Percentiles rank a stretch among this genome's conserved stretches.
These are phyloP conservation scores for Misgurnus mizolepis DNA, from an alignment of 2,113 vertebrate species.

Conservation along the genomic window DNA sequence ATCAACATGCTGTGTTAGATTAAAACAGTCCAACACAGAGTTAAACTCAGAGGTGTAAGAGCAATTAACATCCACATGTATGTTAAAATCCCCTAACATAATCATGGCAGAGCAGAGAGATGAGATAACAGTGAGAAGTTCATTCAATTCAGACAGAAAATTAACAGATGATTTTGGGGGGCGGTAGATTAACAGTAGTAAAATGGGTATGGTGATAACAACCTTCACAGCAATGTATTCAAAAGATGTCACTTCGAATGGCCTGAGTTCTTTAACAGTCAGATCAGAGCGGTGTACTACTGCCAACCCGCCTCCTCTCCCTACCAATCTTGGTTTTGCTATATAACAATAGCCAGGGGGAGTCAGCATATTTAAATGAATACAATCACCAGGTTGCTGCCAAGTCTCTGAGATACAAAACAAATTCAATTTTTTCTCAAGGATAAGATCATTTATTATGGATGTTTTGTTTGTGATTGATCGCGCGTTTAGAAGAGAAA, in stretches of 20 bases:
- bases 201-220: background rate
- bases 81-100: conserved; percentile 1
- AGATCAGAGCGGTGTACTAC: background rate
- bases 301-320: conserved; percentile 1
- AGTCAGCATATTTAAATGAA: background rate
- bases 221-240: conserved; percentile 17
- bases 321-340: background rate
- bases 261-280: too few species aligned
- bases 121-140: conserved; percentile 14
- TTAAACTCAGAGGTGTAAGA: background rate
- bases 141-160: conserved; percentile 15
- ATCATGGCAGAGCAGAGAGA: conserved; percentile 1
- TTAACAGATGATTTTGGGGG: conserved; percentile 1
- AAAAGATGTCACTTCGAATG: background rate
- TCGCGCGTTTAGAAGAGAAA: background rate
- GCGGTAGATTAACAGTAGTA: background rate
- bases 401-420: conserved; percentile 1
- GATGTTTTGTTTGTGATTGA: conserved; percentile 5
- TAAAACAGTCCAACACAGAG: conserved; percentile 10
- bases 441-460: background rate
- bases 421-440: background rate
- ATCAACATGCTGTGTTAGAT: conserved; percentile 8
- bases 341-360: too few species aligned
- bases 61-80: conserved; percentile 15
- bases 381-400: background rate